Evolutionary conservation across 2,888 invertebrate species (phyloP).

Genomic region (Watsonalla cultraria): DNA sequence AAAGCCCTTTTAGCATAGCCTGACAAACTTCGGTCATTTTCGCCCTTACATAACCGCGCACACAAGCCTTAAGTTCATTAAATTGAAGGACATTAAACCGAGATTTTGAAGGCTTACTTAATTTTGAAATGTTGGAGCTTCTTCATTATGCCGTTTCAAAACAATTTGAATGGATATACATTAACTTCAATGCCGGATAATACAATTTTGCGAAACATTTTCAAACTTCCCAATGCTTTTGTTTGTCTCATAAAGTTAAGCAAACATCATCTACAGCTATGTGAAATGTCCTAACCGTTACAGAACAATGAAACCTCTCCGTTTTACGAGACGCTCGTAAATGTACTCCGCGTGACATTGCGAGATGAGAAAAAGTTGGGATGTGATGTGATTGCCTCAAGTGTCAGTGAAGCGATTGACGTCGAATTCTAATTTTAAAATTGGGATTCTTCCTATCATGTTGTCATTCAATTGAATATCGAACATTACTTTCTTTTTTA

Average conservation of each 20-base stretch:
- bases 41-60: slow-evolving; percentile 17
- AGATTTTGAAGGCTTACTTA: background rate
- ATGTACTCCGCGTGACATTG: slow-evolving; percentile 21
- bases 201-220: slow-evolving; percentile 11
- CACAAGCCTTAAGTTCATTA: slow-evolving; percentile 6
- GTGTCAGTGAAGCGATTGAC: slow-evolving; percentile 6
- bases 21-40: slow-evolving; percentile 39
- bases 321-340: slow-evolving; percentile 29
- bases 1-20: slow-evolving; percentile 34
- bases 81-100: background rate
- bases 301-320: slow-evolving; percentile 31
- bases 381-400: slow-evolving; percentile 13
- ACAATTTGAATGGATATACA: no score
- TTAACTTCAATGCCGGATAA: background rate
- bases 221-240: background rate
- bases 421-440: slow-evolving; percentile 12
- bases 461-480: background rate
- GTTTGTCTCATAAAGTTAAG: slow-evolving; percentile 7
- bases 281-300: slow-evolving; percentile 17
- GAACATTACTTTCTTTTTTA: background rate
- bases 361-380: slow-evolving; percentile 2
- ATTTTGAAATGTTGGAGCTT: no score
- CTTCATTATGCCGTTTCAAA: no score
- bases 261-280: slow-evolving; percentile 19
- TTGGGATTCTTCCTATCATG: background rate